Evolutionary conservation across 92 coral and sea anemone species (phyloP).

Genomic region (Epizoanthus scotinus): DNA sequence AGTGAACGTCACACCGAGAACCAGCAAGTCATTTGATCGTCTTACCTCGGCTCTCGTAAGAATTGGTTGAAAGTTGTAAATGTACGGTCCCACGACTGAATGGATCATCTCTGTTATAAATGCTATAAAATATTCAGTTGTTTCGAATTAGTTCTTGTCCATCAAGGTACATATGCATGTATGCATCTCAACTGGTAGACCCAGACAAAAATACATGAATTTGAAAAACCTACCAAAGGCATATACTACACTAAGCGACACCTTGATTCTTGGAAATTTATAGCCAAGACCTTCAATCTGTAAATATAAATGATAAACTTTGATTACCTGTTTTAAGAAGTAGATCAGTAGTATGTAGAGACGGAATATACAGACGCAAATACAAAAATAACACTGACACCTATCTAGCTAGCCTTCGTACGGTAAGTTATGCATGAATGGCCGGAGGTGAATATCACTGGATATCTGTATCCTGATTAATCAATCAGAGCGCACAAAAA

Average conservation of each 20-base stretch:
- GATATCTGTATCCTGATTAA: too few species aligned
- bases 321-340: too few species aligned
- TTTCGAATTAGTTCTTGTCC: too few species aligned
- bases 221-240: conserved; percentile 59
- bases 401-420: too few species aligned
- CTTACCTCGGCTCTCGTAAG: conserved; percentile 84
- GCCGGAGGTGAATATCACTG: too few species aligned
- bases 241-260: conserved; percentile 61
- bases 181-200: neutral
- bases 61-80: conserved; percentile 85
- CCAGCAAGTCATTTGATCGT: neutral
- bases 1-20: neutral
- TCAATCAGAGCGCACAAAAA: too few species aligned
- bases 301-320: neutral
- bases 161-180: too few species aligned
- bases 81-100: conserved; percentile 72
- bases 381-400: too few species aligned
- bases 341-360: too few species aligned
- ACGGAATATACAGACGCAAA: too few species aligned
- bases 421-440: too few species aligned
- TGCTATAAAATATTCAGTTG: conserved; percentile 43
- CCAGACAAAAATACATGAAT: neutral
- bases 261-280: conserved; percentile 55
- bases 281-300: conserved; percentile 90
- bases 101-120: conserved; percentile 77